Conservation (phyloP, 2,888 invertebrate species). For the Saturnia pavonia region DNA sequence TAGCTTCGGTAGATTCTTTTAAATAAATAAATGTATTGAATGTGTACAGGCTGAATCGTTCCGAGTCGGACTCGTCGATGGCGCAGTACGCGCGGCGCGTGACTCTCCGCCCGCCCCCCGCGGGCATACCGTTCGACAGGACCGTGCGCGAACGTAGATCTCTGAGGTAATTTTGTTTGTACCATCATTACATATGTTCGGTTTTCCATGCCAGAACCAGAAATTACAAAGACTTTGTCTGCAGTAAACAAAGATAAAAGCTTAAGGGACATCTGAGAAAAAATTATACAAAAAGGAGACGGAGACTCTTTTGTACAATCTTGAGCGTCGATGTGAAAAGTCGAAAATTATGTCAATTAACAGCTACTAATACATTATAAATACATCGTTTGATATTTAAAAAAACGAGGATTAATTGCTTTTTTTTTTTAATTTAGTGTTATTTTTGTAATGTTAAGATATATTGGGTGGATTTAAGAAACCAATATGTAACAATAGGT, state of each 20-base stretch:
- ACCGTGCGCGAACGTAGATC: constrained; percentile 95
- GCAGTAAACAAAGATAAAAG: not conserved
- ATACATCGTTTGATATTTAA: too few relatives aligned
- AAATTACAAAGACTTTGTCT: not conserved
- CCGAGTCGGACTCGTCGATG: constrained; percentile 98
- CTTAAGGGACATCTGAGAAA: not conserved
- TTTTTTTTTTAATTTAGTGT: too few relatives aligned
- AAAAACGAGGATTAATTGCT: too few relatives aligned
- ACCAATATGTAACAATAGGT: too few relatives aligned
- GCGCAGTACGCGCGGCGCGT: constrained; percentile 86
- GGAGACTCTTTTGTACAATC: too few relatives aligned
- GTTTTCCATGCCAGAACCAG: not conserved
- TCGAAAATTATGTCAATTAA: too few relatives aligned
- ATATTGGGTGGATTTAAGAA: too few relatives aligned
- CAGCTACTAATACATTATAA: too few relatives aligned
- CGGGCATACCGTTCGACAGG: constrained; percentile 92
- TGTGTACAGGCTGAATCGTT: constrained; percentile 89
- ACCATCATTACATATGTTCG: not conserved
- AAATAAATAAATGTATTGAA: not conserved
- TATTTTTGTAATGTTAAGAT: too few relatives aligned
- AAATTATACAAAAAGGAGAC: not conserved
- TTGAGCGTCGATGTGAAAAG: too few relatives aligned
- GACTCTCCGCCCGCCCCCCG: constrained; percentile 57
- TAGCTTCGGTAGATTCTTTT: not conserved
- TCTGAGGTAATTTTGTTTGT: constrained; percentile 81